Base-by-base conservation (phyloP, 2,113 vertebrate species). In the Dinomys branickii region DNA sequence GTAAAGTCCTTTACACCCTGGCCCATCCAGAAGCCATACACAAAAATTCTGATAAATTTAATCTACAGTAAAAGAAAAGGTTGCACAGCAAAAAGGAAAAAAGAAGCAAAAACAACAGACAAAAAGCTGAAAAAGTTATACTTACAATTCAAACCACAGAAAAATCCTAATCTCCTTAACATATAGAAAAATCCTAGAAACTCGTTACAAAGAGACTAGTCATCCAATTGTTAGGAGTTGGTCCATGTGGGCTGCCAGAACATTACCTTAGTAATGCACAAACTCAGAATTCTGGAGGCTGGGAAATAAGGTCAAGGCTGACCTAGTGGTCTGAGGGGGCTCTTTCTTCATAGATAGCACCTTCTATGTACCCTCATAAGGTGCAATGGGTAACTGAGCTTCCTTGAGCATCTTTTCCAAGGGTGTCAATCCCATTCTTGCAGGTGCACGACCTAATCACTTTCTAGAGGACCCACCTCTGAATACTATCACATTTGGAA, bases 51-150 rank as follows among this genome's bases (percentile, higher is more conserved):
- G 38, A 78, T 56, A 78, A 50, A 81, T 78, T 56, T 61, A 56
- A 78, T 28, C 50, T 59, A 35, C 4, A 47, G 59, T 67, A 41
- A 75, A 94, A 94, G 59, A 92, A 87, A 88, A 87, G 8, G 3
- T 20, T 65, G 17, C 16, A 59, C 33, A 19, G 8, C 19, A 87
- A 63, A 75, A 75, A 83, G 35, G 16, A 82, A 87, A 83, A 61
- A 91, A 35, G 93, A 96, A 83, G 67, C 5, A 85, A 61, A 88
- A 92, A 52, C 17, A 71, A 59, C 65, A 91, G n/a, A 44, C 33
- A 81, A 71, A 86, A 94, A 69, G 4, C 30, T 86, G 5, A 81
- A 93, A 96, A 85, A 94, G 94, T 54, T 50, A 54, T 9, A 50
- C 61, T 71, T 85, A 20, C 12, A 61, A 38, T 87, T 52, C 26